A percentile compares a stretch with the other conserved stretches of the same genome.
These are phyloP conservation scores for Ectobius pallidus DNA, from an alignment of 2,888 invertebrate genomes.

Conservation along the genomic window DNA sequence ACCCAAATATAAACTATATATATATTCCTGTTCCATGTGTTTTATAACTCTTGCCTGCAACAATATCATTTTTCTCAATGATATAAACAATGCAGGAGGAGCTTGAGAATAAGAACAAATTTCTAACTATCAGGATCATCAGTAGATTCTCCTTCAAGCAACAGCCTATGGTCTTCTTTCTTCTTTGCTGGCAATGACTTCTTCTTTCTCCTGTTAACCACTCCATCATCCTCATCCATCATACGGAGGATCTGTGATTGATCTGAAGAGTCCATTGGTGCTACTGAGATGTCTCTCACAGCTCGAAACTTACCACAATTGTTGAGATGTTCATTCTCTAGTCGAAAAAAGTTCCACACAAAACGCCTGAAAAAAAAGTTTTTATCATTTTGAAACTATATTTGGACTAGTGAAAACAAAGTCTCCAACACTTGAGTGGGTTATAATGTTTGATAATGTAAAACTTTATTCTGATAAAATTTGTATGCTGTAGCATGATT, in stretches of 20 bases:
- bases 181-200: conserved; percentile 45
- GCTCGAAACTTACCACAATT: conserved; percentile 90
- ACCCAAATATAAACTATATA: too few species aligned
- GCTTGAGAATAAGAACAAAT: too few species aligned
- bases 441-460: too few species aligned
- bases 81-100: too few species aligned
- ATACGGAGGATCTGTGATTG: conserved; percentile 63
- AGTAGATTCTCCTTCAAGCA: conserved; percentile 42
- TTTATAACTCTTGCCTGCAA: too few species aligned
- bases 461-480: too few species aligned
- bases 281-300: conserved; percentile 82
- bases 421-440: not conserved
- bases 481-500: too few species aligned
- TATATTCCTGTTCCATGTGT: too few species aligned
- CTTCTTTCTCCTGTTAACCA: conserved; percentile 54
- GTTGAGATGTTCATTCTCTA: conserved; percentile 89
- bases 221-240: conserved; percentile 66
- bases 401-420: not conserved
- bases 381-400: not conserved
- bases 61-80: too few species aligned
- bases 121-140: conserved; percentile 41
- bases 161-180: conserved; percentile 45
- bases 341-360: conserved; percentile 88
- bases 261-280: conserved; percentile 76
- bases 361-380: conserved; percentile 62